A percentile compares a stretch with the other conserved stretches of the same genome.
Conservation (phyloP, 2,888 invertebrate species). For the Malthinus seriepunctatus region DNA sequence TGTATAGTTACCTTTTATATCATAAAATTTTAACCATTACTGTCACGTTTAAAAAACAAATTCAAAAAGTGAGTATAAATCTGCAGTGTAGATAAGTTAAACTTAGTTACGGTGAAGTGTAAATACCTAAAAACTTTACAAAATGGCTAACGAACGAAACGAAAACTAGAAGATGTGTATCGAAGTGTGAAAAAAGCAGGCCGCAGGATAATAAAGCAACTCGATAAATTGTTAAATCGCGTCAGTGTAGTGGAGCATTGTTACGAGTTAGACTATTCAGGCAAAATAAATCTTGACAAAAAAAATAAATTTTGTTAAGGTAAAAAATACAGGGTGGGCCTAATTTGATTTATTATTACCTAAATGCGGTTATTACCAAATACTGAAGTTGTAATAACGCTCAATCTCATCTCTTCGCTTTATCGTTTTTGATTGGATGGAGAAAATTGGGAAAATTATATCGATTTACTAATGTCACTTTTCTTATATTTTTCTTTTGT, state of each 20-base stretch:
- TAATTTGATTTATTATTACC: no score
- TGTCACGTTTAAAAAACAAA: slow-evolving; percentile 2
- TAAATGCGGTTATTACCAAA: no score
- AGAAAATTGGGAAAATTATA: no score
- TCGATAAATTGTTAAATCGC: slow-evolving; percentile 24
- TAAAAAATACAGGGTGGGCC: neutral
- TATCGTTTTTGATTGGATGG: no score
- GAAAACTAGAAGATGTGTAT: slow-evolving; percentile 23
- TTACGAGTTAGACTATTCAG: slow-evolving; percentile 4
- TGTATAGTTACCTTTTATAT: no score
- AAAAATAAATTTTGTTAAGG: slow-evolving; percentile 2
- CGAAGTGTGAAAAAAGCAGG: slow-evolving; percentile 24
- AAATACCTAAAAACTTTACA: slow-evolving; percentile 22
- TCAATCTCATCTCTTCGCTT: no score
- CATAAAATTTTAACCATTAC: neutral
- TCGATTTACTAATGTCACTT: no score
- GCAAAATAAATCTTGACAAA: slow-evolving; percentile 5
- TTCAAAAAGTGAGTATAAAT: slow-evolving; percentile 4
- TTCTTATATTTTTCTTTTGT: no score
- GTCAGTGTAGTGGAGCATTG: slow-evolving; percentile 4
- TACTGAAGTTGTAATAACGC: no score
- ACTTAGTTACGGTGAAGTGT: slow-evolving; percentile 10
- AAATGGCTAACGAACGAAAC: slow-evolving; percentile 24
- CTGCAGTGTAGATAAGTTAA: neutral
- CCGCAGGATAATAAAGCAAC: slow-evolving; percentile 27